These are phyloP conservation scores for Melieria picta DNA, from an alignment of 2,888 invertebrate genomes.

Conservation along the genomic window DNA sequence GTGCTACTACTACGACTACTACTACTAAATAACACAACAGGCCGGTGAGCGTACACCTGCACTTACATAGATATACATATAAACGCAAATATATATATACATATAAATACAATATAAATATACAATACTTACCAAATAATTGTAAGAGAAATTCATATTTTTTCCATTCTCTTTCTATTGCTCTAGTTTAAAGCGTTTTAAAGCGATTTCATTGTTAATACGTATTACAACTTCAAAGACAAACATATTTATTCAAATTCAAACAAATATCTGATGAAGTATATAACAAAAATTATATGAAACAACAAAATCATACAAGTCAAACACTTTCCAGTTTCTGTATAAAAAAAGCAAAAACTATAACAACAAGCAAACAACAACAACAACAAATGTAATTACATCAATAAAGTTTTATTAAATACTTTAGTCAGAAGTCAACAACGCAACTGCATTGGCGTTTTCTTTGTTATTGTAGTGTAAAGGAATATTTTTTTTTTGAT, in stretches of 20 bases:
- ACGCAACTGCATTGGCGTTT: not conserved
- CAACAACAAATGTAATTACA: slow-evolving; percentile 50
- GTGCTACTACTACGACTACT: not conserved
- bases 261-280: too few relatives aligned
- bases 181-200: too few relatives aligned
- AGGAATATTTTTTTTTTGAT: too few relatives aligned
- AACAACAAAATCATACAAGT: not conserved
- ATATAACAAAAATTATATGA: too few relatives aligned
- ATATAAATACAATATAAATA: slow-evolving; percentile 15
- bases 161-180: too few relatives aligned
- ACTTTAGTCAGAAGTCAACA: slow-evolving; percentile 42
- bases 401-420: slow-evolving; percentile 61
- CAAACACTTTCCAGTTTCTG: slow-evolving; percentile 59
- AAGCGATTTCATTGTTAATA: too few relatives aligned
- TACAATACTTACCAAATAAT: not conserved
- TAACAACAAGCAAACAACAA: too few relatives aligned
- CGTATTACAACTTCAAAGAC: too few relatives aligned
- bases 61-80: slow-evolving; percentile 1
- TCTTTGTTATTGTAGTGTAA: not conserved
- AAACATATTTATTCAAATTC: too few relatives aligned
- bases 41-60: not conserved
- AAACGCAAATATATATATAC: not conserved
- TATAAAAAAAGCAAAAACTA: slow-evolving; percentile 41
- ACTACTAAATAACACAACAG: not conserved
- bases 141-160: too few relatives aligned